These are phyloP conservation scores for Austrolebias charrua DNA, from an alignment of 2,797 vertebrate genomes.

Conservation along the genomic window DNA sequence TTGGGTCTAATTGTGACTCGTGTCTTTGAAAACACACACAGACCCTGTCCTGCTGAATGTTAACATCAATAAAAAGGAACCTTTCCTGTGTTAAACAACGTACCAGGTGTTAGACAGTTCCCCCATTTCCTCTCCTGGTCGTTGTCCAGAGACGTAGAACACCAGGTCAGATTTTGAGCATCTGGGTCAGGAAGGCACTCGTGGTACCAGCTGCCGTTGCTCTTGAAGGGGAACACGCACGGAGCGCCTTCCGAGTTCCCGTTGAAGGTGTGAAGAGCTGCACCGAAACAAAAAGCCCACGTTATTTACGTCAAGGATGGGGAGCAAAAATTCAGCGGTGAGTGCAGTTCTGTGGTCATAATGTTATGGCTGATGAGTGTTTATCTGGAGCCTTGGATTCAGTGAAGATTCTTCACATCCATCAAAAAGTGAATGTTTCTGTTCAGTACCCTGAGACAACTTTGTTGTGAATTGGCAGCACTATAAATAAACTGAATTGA, in stretches of 20 bases:
- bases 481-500: too few relatives aligned
- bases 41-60: too few relatives aligned
- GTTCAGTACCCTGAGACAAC: too few relatives aligned
- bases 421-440: too few relatives aligned
- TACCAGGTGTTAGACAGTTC: constrained; percentile 87
- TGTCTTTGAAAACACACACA: background rate
- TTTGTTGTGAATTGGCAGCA: too few relatives aligned
- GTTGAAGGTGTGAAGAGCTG: constrained; percentile 87
- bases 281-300: background rate
- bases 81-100: constrained; percentile 23
- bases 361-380: too few relatives aligned
- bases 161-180: constrained; percentile 77
- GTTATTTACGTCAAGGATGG: too few relatives aligned
- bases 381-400: too few relatives aligned
- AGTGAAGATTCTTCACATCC: too few relatives aligned
- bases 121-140: constrained; percentile 81
- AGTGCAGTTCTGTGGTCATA: background rate
- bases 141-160: constrained; percentile 83
- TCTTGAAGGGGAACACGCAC: constrained; percentile 90
- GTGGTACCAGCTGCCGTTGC: constrained; percentile 86
- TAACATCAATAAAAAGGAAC: too few relatives aligned
- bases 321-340: too few relatives aligned
- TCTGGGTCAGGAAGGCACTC: constrained; percentile 77
- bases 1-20: too few relatives aligned
- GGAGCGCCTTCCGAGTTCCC: constrained; percentile 88